Percentiles rank a stretch among this genome's conserved stretches.
Conservation (phyloP, 2,797 vertebrate species). For the Babyrousa celebensis region DNA sequence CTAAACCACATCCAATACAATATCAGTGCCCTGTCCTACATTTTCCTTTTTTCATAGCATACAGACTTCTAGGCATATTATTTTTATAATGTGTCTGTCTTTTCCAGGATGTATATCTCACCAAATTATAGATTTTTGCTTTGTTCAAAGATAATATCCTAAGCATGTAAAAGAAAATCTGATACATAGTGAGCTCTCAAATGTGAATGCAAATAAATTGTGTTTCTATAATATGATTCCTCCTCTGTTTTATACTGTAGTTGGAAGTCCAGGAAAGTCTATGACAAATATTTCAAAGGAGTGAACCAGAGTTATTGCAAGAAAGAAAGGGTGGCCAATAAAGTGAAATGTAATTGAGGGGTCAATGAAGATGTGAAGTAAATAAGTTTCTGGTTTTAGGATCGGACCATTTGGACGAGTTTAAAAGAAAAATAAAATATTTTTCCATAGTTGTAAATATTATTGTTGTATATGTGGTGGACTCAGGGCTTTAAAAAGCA, state of each 20-base stretch:
- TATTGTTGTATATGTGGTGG: background rate
- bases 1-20: background rate
- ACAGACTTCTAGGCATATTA: background rate
- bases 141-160: background rate
- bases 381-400: background rate
- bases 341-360: background rate
- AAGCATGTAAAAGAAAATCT: background rate
- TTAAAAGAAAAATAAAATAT: background rate
- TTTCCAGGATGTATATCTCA: background rate
- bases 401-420: background rate
- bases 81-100: background rate
- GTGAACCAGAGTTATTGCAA: background rate
- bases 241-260: background rate
- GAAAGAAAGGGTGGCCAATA: background rate
- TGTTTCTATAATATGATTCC: background rate
- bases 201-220: conserved; percentile 5
- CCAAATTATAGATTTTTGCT: background rate
- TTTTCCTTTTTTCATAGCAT: background rate
- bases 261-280: background rate
- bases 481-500: background rate
- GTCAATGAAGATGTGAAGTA: background rate
- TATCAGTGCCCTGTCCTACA: background rate
- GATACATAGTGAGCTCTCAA: background rate
- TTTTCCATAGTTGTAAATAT: background rate
- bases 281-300: background rate